Percentiles rank a stretch among this genome's conserved stretches.
These are phyloP conservation scores for Chiloscyllium plagiosum DNA, from an alignment of 2,113 vertebrate species.

Conservation along the genomic window DNA sequence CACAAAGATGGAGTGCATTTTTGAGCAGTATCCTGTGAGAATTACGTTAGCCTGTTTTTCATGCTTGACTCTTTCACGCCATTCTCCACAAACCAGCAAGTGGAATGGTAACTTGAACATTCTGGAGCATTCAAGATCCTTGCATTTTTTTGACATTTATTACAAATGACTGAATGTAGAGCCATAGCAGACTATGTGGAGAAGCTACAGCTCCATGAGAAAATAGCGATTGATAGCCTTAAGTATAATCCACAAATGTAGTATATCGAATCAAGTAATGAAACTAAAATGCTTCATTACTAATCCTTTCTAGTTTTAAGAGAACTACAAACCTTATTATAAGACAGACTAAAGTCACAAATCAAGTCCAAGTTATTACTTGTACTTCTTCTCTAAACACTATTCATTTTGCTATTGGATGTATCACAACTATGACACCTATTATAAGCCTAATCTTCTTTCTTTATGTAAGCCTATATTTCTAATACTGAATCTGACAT, in stretches of 20 bases:
- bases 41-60: background rate
- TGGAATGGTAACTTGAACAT: background rate
- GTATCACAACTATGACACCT: slow-evolving; percentile 50
- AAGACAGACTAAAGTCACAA: slow-evolving; percentile 50
- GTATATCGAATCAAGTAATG: slow-evolving; percentile 51
- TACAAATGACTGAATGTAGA: background rate
- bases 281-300: slow-evolving; percentile 48
- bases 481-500: slow-evolving; percentile 44
- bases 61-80: background rate
- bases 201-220: background rate
- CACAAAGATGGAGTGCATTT: background rate
- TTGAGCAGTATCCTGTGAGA: background rate
- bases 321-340: slow-evolving; percentile 12
- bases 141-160: background rate
- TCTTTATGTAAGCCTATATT: slow-evolving; percentile 40
- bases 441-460: slow-evolving; percentile 43
- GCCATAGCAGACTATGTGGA: background rate
- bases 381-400: slow-evolving; percentile 49
- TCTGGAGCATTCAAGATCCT: background rate
- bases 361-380: slow-evolving; percentile 48
- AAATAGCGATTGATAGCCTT: background rate
- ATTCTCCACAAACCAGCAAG: background rate
- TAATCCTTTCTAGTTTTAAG: slow-evolving; percentile 50
- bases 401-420: slow-evolving; percentile 48
- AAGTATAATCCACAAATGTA: slow-evolving; percentile 55